Evolutionary conservation across 2,888 invertebrate species (phyloP), one percentile per base, ranked within the genome.

Genomic region (Acanthosepion esculentum): DNA sequence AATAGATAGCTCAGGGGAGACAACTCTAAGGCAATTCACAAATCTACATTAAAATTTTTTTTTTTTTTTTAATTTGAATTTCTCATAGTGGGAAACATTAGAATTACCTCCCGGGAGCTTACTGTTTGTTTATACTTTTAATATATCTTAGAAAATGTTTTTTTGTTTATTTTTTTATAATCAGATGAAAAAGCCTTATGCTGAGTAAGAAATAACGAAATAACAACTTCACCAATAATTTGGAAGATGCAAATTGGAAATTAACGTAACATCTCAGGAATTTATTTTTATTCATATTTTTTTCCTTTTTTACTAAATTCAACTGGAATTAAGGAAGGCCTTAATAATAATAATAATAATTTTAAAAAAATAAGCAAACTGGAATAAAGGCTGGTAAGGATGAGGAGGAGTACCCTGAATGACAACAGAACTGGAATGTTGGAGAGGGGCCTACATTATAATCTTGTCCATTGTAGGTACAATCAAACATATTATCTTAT

Each of bases 391-490:
- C 53, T 53, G 48, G 53, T 15, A 53, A 53, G 48, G 93, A 53
- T 26, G n/a, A 93, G 93, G 92, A 92, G 20, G 59, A 94, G 59
- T 94, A 94, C 94, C 55, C 94, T 94, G 94, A 64, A 23, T 48
- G 94, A 94, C 94, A 94, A 94, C 48, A 94, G 33, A 64, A 94
- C 59, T 94, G 94, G 94, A 94, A 94, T 94, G 94, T 94, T 64
- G 64, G 64, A 64, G 64, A 94, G 64, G 64, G 94, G 94, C 94
- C 59, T 94, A 94, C 94, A 94, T 94, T 94, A 59, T 29, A 55
- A 94, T 33, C 29, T 18, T 93, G 53, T 53, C 93, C 53, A 41
- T 94, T 94, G 41, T 94, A 94, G 48, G 59, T 94, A 55, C 53
- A 94, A 53, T 29, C 5, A 94, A 55, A 64, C 94, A 94, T 59